These are phyloP conservation scores for Plodia interpunctella DNA, from an alignment of 1,140 invertebrate species.

Conservation along the genomic window DNA sequence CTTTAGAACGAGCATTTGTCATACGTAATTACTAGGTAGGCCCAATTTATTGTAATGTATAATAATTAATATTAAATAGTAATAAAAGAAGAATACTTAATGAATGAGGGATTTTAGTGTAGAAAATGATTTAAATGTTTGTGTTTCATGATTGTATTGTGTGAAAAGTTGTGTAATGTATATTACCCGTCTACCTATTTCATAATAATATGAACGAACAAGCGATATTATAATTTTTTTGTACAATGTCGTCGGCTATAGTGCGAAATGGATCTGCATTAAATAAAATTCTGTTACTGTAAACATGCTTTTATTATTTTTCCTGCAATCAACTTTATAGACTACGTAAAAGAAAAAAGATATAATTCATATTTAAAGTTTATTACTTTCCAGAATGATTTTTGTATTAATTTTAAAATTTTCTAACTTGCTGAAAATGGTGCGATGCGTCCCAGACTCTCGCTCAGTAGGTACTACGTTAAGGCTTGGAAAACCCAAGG, in stretches of 20 bases:
- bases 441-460: too few species aligned
- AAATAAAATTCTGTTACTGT: conserved; percentile 76
- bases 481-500: too few species aligned
- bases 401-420: too few species aligned
- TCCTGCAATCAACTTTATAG: neutral
- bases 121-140: conserved; percentile 69
- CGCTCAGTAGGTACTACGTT: too few species aligned
- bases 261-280: conserved; percentile 70
- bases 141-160: conserved; percentile 72
- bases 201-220: conserved; percentile 39
- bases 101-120: conserved; percentile 61
- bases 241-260: conserved; percentile 75
- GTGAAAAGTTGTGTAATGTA: conserved; percentile 67
- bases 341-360: too few species aligned
- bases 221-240: conserved; percentile 71
- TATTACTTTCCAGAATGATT: too few species aligned
- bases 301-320: conserved; percentile 43
- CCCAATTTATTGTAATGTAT: conserved; percentile 73
- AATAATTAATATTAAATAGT: conserved; percentile 68
- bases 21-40: conserved; percentile 72
- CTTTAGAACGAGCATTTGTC: conserved; percentile 56
- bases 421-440: too few species aligned
- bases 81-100: conserved; percentile 69
- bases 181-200: conserved; percentile 53
- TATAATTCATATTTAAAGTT: too few species aligned